Conservation (phyloP, 2,113 vertebrate genomes). For the Pandion haliaetus region DNA sequence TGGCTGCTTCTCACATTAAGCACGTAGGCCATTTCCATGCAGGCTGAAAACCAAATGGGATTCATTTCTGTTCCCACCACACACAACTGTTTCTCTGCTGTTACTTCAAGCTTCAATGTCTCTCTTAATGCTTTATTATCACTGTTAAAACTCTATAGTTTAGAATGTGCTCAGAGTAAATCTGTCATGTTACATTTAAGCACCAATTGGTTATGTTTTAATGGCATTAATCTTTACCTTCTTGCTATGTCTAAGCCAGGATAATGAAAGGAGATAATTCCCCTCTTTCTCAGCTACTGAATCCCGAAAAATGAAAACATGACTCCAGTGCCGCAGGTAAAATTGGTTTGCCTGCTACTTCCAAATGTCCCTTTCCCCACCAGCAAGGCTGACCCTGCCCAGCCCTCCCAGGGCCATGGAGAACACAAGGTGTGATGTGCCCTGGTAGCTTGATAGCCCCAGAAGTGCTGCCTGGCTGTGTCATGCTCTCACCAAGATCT, state of each 20-base stretch:
- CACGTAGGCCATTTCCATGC: background rate
- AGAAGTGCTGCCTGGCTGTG: background rate
- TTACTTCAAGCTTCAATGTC: conserved; percentile 30
- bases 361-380: background rate
- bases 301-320: background rate
- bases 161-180: conserved; percentile 20
- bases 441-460: background rate
- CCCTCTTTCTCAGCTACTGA: background rate
- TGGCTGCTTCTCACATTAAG: conserved; percentile 6
- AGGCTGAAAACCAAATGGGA: background rate
- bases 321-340: rapidly evolving
- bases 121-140: conserved; percentile 39
- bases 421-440: background rate
- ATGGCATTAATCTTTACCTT: conserved; percentile 47
- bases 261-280: background rate
- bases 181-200: conserved; percentile 30
- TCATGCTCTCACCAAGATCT: background rate
- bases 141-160: conserved; percentile 13
- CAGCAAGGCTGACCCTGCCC: background rate
- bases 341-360: background rate
- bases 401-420: background rate
- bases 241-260: background rate
- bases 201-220: conserved; percentile 9
- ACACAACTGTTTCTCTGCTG: conserved; percentile 5
- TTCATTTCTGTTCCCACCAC: conserved; percentile 1